Percentiles rank a stretch among this genome's conserved stretches.
Conservation (phyloP, 2,797 vertebrate species). For the Argya squamiceps region DNA sequence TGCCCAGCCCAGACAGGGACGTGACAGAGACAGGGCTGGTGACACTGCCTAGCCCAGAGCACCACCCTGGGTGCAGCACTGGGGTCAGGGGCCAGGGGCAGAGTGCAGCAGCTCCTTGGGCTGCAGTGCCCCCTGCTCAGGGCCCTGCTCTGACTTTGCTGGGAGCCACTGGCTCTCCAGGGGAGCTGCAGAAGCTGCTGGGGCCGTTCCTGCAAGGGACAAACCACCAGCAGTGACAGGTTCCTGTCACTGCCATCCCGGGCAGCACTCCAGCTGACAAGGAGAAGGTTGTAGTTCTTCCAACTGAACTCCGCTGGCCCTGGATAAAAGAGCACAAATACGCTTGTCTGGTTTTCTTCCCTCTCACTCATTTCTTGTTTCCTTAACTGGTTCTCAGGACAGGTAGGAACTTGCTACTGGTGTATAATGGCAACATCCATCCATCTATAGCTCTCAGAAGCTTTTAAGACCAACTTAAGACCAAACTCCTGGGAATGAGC, state of each 20-base stretch:
- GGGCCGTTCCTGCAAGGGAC: accelerated
- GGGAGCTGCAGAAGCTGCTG: background rate
- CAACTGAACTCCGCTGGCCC: background rate
- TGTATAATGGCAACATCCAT: background rate
- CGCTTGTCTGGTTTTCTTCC: accelerated
- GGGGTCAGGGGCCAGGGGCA: accelerated
- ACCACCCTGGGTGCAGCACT: accelerated
- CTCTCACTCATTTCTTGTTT: background rate
- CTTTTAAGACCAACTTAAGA: background rate
- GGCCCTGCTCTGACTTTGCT: background rate
- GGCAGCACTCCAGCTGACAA: background rate
- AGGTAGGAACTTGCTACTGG: background rate
- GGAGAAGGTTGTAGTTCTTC: background rate
- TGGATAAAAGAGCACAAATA: background rate
- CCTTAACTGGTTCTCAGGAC: background rate
- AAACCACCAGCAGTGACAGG: accelerated
- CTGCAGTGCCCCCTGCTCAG: background rate
- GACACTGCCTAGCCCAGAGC: background rate
- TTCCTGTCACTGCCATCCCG: background rate
- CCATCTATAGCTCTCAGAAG: background rate
- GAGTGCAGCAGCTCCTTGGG: background rate
- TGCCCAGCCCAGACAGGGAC: background rate
- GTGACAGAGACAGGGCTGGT: background rate
- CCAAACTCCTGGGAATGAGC: background rate
- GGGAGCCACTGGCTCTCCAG: background rate